Percentiles rank a stretch among this genome's conserved stretches.
Conservation (phyloP, 2,888 invertebrate genomes). For the Ormyrus nitidulus region DNA sequence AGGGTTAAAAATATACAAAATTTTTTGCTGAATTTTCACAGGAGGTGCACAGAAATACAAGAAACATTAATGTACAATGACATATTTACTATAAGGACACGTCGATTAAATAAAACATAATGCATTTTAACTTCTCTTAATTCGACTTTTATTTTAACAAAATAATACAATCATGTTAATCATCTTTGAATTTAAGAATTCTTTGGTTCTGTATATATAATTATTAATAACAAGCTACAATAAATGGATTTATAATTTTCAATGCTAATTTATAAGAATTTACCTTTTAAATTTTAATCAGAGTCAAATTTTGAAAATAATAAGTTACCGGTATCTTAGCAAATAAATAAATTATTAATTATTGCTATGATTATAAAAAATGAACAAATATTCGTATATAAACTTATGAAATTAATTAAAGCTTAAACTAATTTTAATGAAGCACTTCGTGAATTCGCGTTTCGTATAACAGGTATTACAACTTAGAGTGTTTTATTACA, state of each 20-base stretch:
- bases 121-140: constrained; percentile 47
- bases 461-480: too few species aligned
- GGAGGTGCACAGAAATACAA: constrained; percentile 38
- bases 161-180: constrained; percentile 42
- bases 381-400: neutral
- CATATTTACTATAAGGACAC: constrained; percentile 36
- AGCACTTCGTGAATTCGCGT: too few species aligned
- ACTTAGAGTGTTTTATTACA: too few species aligned
- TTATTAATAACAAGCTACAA: constrained; percentile 28
- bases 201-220: constrained; percentile 43
- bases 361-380: neutral
- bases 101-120: constrained; percentile 48
- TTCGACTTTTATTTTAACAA: constrained; percentile 46
- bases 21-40: constrained; percentile 37
- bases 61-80: constrained; percentile 43
- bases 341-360: too few species aligned
- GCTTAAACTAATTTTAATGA: too few species aligned
- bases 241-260: constrained; percentile 12
- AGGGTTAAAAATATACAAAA: constrained; percentile 6
- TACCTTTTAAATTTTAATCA: neutral
- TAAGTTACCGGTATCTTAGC: too few species aligned
- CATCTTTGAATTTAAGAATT: constrained; percentile 39
- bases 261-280: neutral
- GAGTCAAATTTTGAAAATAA: neutral
- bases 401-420: too few species aligned